A percentile compares a stretch with the other conserved stretches of the same genome.
Conservation (phyloP, 2,797 vertebrate species). For the Scomberomorus guttatus region DNA sequence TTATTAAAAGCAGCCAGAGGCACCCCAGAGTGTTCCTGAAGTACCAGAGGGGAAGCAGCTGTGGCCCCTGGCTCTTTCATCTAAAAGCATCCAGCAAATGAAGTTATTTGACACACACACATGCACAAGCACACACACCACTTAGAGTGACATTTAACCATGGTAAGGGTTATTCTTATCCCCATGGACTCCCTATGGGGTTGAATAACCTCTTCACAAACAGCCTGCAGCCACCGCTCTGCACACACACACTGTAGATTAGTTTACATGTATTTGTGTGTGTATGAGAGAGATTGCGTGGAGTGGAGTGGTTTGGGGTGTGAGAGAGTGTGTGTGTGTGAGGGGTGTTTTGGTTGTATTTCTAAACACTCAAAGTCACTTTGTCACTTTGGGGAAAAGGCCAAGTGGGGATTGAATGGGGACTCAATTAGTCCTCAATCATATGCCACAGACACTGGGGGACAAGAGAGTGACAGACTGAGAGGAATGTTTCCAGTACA, state of each 20-base stretch:
- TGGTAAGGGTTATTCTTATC: conserved; percentile 72
- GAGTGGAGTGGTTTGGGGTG: no score
- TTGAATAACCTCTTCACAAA: conserved; percentile 65
- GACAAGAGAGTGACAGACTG: not conserved
- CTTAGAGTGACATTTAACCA: conserved; percentile 72
- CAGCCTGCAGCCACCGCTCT: conserved; percentile 40
- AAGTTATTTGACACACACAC: conserved; percentile 53
- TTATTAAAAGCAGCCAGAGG: conserved; percentile 57
- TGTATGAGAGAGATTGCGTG: not conserved
- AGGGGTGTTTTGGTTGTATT: not conserved
- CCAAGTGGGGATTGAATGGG: conserved; percentile 7
- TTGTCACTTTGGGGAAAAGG: conserved; percentile 31
- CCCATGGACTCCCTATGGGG: conserved; percentile 56
- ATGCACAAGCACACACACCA: conserved; percentile 18
- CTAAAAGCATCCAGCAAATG: conserved; percentile 72
- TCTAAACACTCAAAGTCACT: conserved; percentile 39
- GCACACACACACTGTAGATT: conserved; percentile 18
- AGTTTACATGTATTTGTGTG: conserved; percentile 27
- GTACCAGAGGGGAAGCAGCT: conserved; percentile 65
- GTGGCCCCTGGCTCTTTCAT: conserved; percentile 68
- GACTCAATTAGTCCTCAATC: conserved; percentile 33
- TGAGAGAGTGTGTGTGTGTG: not conserved
- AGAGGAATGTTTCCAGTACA: conserved; percentile 4
- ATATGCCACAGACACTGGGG: not conserved
- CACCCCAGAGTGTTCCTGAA: conserved; percentile 33